Evolutionary conservation across 2,797 vertebrate species (phyloP).

Genomic region (Nyctibius grandis): DNA sequence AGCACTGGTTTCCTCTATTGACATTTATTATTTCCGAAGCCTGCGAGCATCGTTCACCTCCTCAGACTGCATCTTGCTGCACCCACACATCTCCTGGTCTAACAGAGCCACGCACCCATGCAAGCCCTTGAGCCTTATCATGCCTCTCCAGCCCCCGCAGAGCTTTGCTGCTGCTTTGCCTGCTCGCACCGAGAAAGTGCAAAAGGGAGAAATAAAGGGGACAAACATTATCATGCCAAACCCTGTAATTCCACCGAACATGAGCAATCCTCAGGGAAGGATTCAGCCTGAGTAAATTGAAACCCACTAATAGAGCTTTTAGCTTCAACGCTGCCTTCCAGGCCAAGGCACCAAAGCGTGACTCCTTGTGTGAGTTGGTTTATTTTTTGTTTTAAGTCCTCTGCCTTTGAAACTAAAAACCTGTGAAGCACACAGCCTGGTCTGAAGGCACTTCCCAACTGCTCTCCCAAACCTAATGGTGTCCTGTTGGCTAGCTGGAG

Average conservation of each 20-base stretch:
- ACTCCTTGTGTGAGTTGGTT: background rate
- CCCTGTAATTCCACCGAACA: background rate
- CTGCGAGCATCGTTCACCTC: background rate
- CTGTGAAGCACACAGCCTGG: background rate
- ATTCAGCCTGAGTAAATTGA: background rate
- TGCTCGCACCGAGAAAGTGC: background rate
- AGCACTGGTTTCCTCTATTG: background rate
- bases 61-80: background rate
- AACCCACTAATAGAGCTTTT: background rate
- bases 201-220: background rate
- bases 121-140: accelerated
- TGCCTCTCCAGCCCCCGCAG: background rate
- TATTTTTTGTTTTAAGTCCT: background rate
- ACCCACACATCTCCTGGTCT: background rate
- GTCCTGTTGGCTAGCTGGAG: background rate
- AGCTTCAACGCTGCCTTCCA: background rate
- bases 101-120: background rate
- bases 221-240: background rate
- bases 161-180: background rate
- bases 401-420: background rate
- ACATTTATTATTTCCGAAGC: background rate
- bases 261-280: background rate
- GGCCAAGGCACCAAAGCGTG: background rate
- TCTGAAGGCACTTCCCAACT: background rate
- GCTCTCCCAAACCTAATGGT: background rate